A percentile compares a stretch with the other conserved stretches of the same genome.
Evolutionary conservation across 1,140 invertebrate genomes (phyloP).

Genomic region (Stenopsyche tienmushanensis): DNA sequence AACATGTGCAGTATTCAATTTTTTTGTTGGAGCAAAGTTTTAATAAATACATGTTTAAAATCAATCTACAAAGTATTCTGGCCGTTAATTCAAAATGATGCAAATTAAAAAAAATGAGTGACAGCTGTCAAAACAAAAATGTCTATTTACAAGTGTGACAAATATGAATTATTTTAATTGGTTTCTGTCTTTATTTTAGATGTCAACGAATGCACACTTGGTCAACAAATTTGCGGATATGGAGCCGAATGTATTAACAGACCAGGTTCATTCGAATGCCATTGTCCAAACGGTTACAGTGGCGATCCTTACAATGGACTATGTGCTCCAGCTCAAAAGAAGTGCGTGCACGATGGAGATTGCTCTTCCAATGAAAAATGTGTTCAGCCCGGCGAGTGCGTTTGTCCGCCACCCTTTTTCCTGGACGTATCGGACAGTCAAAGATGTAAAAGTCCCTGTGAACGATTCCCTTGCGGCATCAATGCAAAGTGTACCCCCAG

Average conservation of each 20-base stretch:
- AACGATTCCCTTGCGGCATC: conserved; percentile 85
- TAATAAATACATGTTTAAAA: no score
- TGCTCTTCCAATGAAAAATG: conserved; percentile 87
- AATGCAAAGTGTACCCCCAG: conserved; percentile 89
- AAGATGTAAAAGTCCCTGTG: conserved; percentile 86
- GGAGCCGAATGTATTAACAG: conserved; percentile 84
- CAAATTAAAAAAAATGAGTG: not conserved
- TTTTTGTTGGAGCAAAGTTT: no score
- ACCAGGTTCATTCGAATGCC: conserved; percentile 75
- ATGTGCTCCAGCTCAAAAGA: conserved; percentile 76
- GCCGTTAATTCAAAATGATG: not conserved
- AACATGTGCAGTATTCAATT: no score
- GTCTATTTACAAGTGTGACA: not conserved
- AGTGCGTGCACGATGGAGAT: conserved; percentile 78
- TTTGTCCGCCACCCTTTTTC: conserved; percentile 86
- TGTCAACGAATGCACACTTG: conserved; percentile 78
- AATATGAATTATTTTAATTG: conserved; percentile 27
- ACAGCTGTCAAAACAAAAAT: conserved; percentile 8
- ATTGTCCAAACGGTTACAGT: conserved; percentile 72
- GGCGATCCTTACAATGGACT: conserved; percentile 66
- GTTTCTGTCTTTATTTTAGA: conserved; percentile 53
- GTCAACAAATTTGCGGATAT: conserved; percentile 75
- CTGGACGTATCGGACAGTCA: conserved; percentile 76
- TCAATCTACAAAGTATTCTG: no score
- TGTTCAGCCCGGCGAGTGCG: conserved; percentile 84